These are phyloP conservation scores for Oxycera nigricornis DNA, from an alignment of 2,888 invertebrate species.

Conservation along the genomic window DNA sequence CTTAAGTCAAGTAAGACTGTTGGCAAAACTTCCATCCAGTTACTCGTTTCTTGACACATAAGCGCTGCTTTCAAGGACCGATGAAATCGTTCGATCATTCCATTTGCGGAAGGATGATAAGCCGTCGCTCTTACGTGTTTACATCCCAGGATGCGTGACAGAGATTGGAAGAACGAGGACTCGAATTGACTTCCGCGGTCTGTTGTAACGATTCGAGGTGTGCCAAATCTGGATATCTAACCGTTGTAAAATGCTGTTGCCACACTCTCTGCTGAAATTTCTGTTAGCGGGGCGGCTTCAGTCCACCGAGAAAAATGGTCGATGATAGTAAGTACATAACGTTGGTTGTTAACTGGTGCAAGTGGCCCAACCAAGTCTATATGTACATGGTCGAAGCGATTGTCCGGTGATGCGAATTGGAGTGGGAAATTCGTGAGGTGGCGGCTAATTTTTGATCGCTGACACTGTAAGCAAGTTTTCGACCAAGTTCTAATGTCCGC, in stretches of 20 bases:
- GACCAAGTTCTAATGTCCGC: not conserved
- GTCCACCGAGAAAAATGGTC: not conserved
- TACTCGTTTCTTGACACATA: too few species aligned
- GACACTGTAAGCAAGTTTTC: not conserved
- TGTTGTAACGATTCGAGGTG: conserved; percentile 44
- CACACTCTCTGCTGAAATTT: conserved; percentile 38
- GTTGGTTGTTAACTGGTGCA: too few species aligned
- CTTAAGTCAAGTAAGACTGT: too few species aligned
- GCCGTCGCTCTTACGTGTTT: too few species aligned
- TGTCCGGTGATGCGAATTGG: not conserved
- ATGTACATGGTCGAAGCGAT: not conserved
- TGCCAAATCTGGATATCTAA: conserved; percentile 42
- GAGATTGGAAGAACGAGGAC: not conserved
- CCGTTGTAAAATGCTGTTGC: conserved; percentile 24
- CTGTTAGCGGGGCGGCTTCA: not conserved
- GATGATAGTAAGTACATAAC: not conserved
- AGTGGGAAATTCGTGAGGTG: not conserved
- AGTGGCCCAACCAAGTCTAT: too few species aligned
- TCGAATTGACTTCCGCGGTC: conserved; percentile 47
- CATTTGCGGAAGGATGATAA: too few species aligned
- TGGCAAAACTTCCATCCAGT: too few species aligned
- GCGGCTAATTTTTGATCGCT: not conserved
- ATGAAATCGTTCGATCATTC: too few species aligned
- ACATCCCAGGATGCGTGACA: too few species aligned
- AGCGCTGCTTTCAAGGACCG: too few species aligned